Conservation (phyloP, 2,113 vertebrate species). For the Sylvia atricapilla region DNA sequence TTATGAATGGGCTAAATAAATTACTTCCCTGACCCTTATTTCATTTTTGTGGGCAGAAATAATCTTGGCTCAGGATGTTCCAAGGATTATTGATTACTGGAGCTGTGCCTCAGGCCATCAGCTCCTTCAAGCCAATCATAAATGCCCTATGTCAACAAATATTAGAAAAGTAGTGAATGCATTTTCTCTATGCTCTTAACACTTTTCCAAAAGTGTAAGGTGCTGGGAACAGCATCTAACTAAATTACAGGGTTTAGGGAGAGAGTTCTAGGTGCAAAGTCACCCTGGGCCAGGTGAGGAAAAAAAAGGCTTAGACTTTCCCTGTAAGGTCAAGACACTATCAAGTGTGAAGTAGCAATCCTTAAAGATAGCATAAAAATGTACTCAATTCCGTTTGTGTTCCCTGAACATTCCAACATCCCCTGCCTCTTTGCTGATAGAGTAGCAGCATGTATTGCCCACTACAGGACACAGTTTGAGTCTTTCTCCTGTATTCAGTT, state of each 20-base stretch:
- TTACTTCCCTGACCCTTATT: not conserved
- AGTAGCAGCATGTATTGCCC: not conserved
- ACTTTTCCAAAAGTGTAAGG: not conserved
- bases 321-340: not conserved
- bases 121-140: conserved; percentile 19
- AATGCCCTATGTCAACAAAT: conserved; percentile 19
- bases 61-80: conserved; percentile 6
- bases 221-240: not conserved
- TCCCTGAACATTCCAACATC: not conserved
- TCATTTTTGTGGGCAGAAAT: not conserved
- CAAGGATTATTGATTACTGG: conserved; percentile 33
- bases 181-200: not conserved
- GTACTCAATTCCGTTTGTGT: not conserved
- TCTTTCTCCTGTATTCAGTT: not conserved
- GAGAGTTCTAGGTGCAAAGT: not conserved
- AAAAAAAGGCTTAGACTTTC: not conserved
- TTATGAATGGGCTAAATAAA: conserved; percentile 9
- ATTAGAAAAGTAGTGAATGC: not conserved
- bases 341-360: not conserved
- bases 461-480: not conserved
- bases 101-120: not conserved
- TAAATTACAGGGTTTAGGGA: not conserved
- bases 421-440: not conserved
- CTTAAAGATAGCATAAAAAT: not conserved
- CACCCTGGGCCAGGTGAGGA: not conserved